Base-by-base conservation (phyloP, 2,113 vertebrate species). In the Plectropomus leopardus region DNA sequence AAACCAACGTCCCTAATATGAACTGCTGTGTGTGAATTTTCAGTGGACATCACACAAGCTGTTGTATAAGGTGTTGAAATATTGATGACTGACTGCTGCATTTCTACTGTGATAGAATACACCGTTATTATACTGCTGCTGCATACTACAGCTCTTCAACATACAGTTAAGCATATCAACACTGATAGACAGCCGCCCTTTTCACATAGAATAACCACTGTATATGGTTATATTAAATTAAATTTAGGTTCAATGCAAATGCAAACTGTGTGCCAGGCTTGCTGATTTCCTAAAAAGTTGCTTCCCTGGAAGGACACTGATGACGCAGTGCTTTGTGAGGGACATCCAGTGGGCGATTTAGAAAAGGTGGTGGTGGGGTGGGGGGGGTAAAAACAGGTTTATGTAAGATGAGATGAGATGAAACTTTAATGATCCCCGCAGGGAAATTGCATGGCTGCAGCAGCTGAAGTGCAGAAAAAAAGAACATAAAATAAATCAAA, bases 341-440 rank as follows among this genome's bases (percentile, higher is more conserved):
- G 57, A 84, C 72, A 45, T 40, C 23, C 40, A 11, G 44, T 48
- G 58, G 77, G 68, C 0, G 19, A 63, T 63, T 45, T 54, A 30
- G 61, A 76, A 68, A 50, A 19, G 64, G 10, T 42, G 32, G 28
- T 19, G 7, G 47, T 40, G 8, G 36, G 10, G 28, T n/a, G 15
- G 9, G 17, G 59, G 53, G 65, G 26, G 77, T 73, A 57, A 85
- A n/a, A 85, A 81, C 53, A 32, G 70, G 65, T 32, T 88, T 85
- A 86, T 50, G 30, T 83, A 82, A 80, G 75, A 60, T 23, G 72
- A 80, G 34, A 76, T 69, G 74, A 80, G 72, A 89, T 88, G 42
- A 77, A 86, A 86, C 83, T 86, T 85, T 86, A 86, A 89, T 76
- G 78, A 86, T 76, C 47, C 68, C 68, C n/a, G 10, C 72, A 68